These are phyloP conservation scores for Zygothrica quintamaculata DNA, from an alignment of 2,888 invertebrate genomes.

Conservation along the genomic window DNA sequence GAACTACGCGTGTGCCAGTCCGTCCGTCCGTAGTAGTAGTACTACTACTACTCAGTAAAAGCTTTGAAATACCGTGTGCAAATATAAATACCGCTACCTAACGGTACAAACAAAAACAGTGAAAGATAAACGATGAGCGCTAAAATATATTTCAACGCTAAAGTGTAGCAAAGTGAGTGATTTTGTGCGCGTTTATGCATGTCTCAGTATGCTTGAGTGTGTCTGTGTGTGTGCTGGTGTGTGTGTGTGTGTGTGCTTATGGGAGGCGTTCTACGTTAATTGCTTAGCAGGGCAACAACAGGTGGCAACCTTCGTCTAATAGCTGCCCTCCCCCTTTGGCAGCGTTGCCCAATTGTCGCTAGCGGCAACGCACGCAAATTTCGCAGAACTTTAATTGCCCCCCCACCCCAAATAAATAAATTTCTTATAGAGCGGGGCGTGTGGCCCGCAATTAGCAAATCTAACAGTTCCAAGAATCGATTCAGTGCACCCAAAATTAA, in stretches of 20 bases:
- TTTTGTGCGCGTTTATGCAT: slow-evolving; percentile 22
- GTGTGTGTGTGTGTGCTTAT: slow-evolving; percentile 27
- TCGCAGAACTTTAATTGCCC: slow-evolving; percentile 71
- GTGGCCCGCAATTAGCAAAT: slow-evolving; percentile 77
- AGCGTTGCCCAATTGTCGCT: slow-evolving; percentile 49
- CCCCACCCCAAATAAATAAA: slow-evolving; percentile 5
- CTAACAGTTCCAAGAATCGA: slow-evolving; percentile 81
- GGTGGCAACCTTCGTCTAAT: slow-evolving; percentile 56
- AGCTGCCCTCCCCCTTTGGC: slow-evolving; percentile 8
- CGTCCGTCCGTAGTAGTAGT: slow-evolving; percentile 11
- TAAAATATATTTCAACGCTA: slow-evolving; percentile 35
- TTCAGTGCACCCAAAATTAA: slow-evolving; percentile 72
- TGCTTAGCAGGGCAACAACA: slow-evolving; percentile 64
- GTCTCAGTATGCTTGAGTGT: slow-evolving; percentile 8
- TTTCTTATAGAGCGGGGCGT: slow-evolving; percentile 41
- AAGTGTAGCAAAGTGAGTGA: slow-evolving; percentile 31
- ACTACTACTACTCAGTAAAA: slow-evolving; percentile 20
- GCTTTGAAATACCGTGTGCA: slow-evolving; percentile 26
- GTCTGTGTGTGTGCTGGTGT: slow-evolving; percentile 18
- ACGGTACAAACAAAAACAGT: slow-evolving; percentile 51
- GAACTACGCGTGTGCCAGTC: slow-evolving; percentile 44
- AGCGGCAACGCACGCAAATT: slow-evolving; percentile 61
- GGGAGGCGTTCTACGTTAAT: slow-evolving; percentile 52
- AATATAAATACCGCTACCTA: slow-evolving; percentile 43
- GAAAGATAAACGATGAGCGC: slow-evolving; percentile 43